Percentiles rank a stretch among this genome's conserved stretches.
phyloP scores from a whole-genome alignment of 2,113 vertebrate genomes.

The Embiotoca jacksoni region DNA sequence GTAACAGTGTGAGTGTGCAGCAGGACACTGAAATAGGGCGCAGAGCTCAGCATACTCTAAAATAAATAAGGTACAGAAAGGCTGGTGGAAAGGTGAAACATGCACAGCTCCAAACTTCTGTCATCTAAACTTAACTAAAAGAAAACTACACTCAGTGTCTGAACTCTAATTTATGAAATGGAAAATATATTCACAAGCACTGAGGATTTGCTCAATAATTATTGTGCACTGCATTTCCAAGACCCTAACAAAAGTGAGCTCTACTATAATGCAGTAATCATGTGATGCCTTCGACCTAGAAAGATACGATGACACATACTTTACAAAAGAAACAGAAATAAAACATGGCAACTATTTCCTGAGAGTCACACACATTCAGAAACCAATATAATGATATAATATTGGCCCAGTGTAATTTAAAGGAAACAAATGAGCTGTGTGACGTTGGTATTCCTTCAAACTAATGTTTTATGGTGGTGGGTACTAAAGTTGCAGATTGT shows the following conservation, averaged over 20 bases:
- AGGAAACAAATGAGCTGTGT: neutral
- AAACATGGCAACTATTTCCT: constrained; percentile 8
- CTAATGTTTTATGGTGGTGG: neutral
- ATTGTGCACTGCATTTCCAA: neutral
- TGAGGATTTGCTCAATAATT: no score
- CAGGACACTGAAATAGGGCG: neutral
- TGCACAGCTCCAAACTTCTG: no score
- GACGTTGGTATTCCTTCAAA: neutral
- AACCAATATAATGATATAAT: constrained; percentile 10
- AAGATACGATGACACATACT: neutral
- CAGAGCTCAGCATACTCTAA: no score
- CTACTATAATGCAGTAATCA: neutral
- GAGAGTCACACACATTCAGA: neutral
- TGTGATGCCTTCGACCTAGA: constrained; percentile 1
- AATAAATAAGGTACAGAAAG: no score
- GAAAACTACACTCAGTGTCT: neutral
- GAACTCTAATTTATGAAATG: neutral
- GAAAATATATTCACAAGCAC: no score
- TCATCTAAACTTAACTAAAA: no score
- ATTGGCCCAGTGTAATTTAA: neutral
- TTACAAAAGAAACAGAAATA: neutral
- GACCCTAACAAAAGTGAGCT: neutral
- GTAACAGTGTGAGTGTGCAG: neutral
- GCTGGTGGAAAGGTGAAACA: no score
- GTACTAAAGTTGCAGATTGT: neutral